phyloP scores from a whole-genome alignment of 2,113 vertebrate species.

The Agelaius phoeniceus region DNA sequence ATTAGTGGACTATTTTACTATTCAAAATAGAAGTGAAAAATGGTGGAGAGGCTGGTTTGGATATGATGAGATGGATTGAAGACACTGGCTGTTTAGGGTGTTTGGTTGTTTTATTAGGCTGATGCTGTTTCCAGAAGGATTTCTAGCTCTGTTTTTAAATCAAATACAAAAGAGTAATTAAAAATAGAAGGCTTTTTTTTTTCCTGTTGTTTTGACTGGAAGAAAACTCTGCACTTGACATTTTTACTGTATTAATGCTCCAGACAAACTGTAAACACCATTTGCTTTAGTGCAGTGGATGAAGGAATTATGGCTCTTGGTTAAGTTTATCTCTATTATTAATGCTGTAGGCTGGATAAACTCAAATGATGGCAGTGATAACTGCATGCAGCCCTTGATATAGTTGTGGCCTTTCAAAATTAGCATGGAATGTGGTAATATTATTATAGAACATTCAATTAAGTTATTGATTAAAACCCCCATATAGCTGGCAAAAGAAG shows the following conservation, averaged over 20 bases:
- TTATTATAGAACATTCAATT: neutral
- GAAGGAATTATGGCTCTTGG: conserved; percentile 2
- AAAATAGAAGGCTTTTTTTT: conserved; percentile 1
- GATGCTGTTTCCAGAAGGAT: neutral
- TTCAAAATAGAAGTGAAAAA: conserved; percentile 63
- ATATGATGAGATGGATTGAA: conserved; percentile 30
- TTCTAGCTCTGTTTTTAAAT: neutral
- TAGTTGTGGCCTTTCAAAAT: neutral
- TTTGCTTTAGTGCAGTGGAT: neutral
- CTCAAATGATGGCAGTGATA: neutral
- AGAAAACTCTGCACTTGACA: conserved; percentile 1
- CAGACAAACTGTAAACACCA: conserved; percentile 28
- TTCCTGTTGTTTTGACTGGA: neutral
- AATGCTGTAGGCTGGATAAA: conserved; percentile 5
- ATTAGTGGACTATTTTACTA: conserved; percentile 65
- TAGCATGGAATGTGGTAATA: neutral
- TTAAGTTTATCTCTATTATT: conserved; percentile 41
- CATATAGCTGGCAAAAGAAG: neutral
- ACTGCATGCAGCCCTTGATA: neutral
- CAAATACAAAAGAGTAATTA: conserved; percentile 21
- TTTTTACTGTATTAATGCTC: neutral
- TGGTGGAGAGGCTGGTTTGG: neutral
- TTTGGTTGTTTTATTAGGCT: neutral
- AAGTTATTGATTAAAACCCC: neutral
- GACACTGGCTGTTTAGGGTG: neutral